phyloP scores from a whole-genome alignment of 1,140 invertebrate species.

The Drosophila melanica region DNA sequence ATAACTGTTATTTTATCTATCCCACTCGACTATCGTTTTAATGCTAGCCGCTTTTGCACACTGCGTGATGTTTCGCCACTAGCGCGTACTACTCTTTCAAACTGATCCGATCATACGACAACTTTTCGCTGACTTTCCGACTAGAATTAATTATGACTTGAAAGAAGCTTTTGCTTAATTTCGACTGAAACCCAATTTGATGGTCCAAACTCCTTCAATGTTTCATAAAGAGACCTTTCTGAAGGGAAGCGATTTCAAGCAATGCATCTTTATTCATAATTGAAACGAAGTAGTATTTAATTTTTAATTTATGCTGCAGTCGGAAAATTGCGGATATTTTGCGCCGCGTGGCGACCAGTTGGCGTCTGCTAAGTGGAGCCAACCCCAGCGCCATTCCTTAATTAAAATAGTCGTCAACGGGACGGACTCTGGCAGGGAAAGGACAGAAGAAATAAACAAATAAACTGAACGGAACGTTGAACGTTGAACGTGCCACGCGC shows the following conservation, averaged over 20 bases:
- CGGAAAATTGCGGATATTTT: neutral
- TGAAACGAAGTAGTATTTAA: constrained; percentile 13
- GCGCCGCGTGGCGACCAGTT: neutral
- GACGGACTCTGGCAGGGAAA: neutral
- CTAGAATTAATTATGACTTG: too few relatives aligned
- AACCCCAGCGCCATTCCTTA: constrained; percentile 22
- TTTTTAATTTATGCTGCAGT: constrained; percentile 11
- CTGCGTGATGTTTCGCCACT: too few relatives aligned
- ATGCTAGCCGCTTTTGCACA: too few relatives aligned
- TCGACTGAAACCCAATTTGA: too few relatives aligned
- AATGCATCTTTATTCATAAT: constrained; percentile 5
- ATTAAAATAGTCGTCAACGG: constrained; percentile 55
- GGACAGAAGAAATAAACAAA: neutral
- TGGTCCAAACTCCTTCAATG: too few relatives aligned
- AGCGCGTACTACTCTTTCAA: too few relatives aligned
- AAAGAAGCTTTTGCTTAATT: too few relatives aligned
- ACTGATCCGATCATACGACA: too few relatives aligned
- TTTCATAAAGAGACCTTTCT: too few relatives aligned
- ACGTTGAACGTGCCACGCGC: constrained; percentile 47
- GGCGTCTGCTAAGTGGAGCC: neutral
- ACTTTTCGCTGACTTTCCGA: too few relatives aligned
- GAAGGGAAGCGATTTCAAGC: neutral
- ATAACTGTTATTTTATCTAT: too few relatives aligned
- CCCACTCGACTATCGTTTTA: too few relatives aligned
- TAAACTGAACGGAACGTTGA: constrained; percentile 21